Percentiles rank a stretch among this genome's conserved stretches.
Evolutionary conservation across 1,140 invertebrate genomes (phyloP).

Genomic region (Phymastichus coffea): DNA sequence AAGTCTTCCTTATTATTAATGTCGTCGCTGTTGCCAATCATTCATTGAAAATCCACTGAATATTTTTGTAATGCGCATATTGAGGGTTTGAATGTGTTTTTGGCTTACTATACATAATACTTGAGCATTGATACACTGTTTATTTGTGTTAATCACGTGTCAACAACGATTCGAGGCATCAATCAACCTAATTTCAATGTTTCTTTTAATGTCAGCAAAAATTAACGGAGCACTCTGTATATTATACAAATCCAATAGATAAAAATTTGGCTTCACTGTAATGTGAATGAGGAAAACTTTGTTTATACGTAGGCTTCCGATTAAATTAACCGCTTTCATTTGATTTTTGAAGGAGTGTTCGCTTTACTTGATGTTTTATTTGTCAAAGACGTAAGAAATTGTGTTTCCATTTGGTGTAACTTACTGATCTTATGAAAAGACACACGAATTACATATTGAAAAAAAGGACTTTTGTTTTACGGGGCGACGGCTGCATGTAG

Average conservation of each 20-base stretch:
- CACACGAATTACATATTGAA: not conserved
- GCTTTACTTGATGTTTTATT: not conserved
- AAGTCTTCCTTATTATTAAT: not conserved
- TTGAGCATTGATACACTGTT: not conserved
- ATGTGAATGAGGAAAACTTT: too few species aligned
- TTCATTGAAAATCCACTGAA: not conserved
- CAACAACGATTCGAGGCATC: constrained; percentile 4
- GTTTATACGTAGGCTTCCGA: too few species aligned
- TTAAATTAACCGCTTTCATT: constrained; percentile 14
- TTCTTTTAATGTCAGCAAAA: too few species aligned
- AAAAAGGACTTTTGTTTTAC: constrained; percentile 22
- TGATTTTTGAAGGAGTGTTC: not conserved
- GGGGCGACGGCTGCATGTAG: constrained; percentile 44
- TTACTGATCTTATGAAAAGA: not conserved
- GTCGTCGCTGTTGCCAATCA: not conserved
- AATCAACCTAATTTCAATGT: too few species aligned
- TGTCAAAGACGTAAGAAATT: constrained; percentile 1
- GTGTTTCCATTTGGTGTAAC: too few species aligned
- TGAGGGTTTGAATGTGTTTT: constrained; percentile 14
- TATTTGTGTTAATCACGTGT: not conserved
- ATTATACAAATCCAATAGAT: too few species aligned
- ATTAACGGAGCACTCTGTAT: constrained; percentile 33
- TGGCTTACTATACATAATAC: constrained; percentile 4
- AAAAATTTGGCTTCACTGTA: too few species aligned
- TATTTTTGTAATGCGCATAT: constrained; percentile 12